Base-by-base conservation (phyloP, 1,140 invertebrate genomes). In the Macrostomum lignano region DNA sequence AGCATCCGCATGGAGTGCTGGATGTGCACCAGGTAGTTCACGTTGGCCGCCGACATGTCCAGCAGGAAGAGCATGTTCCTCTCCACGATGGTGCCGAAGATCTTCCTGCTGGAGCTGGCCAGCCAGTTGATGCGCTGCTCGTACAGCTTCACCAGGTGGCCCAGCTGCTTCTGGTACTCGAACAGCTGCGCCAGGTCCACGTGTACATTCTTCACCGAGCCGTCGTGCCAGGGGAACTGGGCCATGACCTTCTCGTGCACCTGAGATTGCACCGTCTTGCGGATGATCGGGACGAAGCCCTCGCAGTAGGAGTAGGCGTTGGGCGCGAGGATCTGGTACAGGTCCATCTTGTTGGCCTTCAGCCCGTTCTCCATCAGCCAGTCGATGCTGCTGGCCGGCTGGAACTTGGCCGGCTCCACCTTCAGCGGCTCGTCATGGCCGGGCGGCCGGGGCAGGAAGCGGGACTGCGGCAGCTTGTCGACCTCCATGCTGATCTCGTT, bases 181-280 rank as follows among this genome's bases (percentile, higher is more conserved):
- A 55, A 57, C 25, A 59, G 36, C 35, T 49, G 42, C 1, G 48
- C 44, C 46, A 59, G 46, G 38, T 59, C 52, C 10, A 57, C 53
- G 35, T 58, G 55, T 21, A 59, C 44, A 39, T 59, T 59, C 39
- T 49, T 56, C 17, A 47, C 39, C 9, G 53, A 46, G 3, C 55
- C 55, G 44, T 59, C 55, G 42, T 52, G 47, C 55, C 55, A 59
- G 10, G 46, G 35, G 33, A 59, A 56, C 44, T 55, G 54, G 6
- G 49, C 46, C 54, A 59, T 56, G 10, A 52, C 52, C 47, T 48
- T 51, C 47, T 53, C 51, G 44, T 57, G 46, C n/a, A 58, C 54
- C 40, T 54, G 51, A n/a, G 55, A 58, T 37, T 54, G 49, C 0
- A 59, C 56, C 35, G 49, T 53, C 38, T 52, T 52, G 28, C 51